A percentile compares a stretch with the other conserved stretches of the same genome.
Conservation (phyloP, 2,113 vertebrate genomes). For the Polypterus bichir region DNA sequence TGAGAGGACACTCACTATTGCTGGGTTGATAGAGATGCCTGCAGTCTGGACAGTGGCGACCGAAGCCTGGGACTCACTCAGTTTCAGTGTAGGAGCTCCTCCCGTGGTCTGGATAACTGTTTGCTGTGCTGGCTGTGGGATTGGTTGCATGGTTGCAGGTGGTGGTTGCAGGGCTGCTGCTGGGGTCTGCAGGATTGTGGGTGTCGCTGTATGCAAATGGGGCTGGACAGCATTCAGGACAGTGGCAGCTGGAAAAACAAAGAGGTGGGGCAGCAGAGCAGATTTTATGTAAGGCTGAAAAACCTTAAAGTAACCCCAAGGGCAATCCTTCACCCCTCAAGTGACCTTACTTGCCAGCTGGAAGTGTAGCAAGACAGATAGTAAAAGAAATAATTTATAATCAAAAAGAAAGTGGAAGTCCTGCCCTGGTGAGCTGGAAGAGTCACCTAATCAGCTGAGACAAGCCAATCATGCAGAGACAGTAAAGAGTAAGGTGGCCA, state of each 20-base stretch:
- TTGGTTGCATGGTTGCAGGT: constrained; percentile 36
- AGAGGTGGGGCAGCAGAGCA: neutral
- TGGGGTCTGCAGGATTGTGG: constrained; percentile 56
- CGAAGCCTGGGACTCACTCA: constrained; percentile 43
- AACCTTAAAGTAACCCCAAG: too few species aligned
- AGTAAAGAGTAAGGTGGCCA: too few species aligned
- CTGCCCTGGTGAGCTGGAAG: too few species aligned
- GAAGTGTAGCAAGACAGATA: too few species aligned
- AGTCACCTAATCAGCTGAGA: too few species aligned
- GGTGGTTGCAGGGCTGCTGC: constrained; percentile 46
- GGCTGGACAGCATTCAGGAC: constrained; percentile 70
- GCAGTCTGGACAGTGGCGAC: constrained; percentile 69
- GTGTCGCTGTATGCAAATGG: constrained; percentile 51
- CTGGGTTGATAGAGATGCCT: constrained; percentile 79
- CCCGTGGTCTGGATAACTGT: constrained; percentile 23
- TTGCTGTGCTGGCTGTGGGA: constrained; percentile 45
- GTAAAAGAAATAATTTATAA: too few species aligned
- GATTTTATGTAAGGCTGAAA: too few species aligned
- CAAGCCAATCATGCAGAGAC: too few species aligned
- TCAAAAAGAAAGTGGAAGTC: too few species aligned
- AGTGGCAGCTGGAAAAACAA: constrained; percentile 58
- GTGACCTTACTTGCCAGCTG: too few species aligned
- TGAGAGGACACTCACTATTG: constrained; percentile 62
- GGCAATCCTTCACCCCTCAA: too few species aligned
- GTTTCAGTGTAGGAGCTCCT: constrained; percentile 24